Percentiles rank a stretch among this genome's conserved stretches.
Evolutionary conservation across 2,113 vertebrate genomes (phyloP).

Genomic region (Periophthalmodon schlosseri): DNA sequence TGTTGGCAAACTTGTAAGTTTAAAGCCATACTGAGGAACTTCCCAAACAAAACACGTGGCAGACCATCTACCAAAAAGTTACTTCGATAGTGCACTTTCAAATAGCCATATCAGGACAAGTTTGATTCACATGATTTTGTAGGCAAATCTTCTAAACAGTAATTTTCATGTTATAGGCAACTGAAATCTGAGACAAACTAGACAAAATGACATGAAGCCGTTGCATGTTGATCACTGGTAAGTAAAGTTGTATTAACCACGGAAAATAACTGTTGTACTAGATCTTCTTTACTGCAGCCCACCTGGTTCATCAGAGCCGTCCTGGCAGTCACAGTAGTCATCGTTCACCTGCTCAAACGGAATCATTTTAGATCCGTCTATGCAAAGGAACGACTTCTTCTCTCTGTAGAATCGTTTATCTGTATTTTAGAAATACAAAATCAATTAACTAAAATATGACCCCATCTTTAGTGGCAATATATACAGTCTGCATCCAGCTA

Average conservation of each 20-base stretch:
- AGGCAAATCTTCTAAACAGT: too few relatives aligned
- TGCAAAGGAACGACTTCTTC: constrained; percentile 71
- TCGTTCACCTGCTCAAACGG: constrained; percentile 83
- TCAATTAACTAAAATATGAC: not conserved
- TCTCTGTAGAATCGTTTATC: constrained; percentile 76
- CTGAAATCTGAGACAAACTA: not conserved
- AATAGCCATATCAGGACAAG: not conserved
- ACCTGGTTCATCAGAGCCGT: constrained; percentile 88
- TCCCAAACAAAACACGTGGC: too few relatives aligned
- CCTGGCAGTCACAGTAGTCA: constrained; percentile 88
- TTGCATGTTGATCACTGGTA: too few relatives aligned
- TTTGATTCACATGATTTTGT: not conserved
- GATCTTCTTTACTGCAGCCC: constrained; percentile 32
- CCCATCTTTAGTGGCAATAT: not conserved
- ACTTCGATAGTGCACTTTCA: not conserved
- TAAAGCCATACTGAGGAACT: too few relatives aligned
- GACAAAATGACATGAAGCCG: not conserved
- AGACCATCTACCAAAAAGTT: too few relatives aligned
- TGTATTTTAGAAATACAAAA: constrained; percentile 29
- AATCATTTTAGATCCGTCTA: constrained; percentile 74
- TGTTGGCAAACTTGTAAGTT: too few relatives aligned
- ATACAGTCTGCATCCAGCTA: not conserved
- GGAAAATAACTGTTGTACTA: not conserved
- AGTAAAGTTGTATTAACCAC: too few relatives aligned
- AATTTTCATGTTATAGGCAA: not conserved